Evolutionary conservation across 1,140 invertebrate species (phyloP), one percentile per base, ranked within the genome.

Genomic region (Caenorhabditis tropicalis): DNA sequence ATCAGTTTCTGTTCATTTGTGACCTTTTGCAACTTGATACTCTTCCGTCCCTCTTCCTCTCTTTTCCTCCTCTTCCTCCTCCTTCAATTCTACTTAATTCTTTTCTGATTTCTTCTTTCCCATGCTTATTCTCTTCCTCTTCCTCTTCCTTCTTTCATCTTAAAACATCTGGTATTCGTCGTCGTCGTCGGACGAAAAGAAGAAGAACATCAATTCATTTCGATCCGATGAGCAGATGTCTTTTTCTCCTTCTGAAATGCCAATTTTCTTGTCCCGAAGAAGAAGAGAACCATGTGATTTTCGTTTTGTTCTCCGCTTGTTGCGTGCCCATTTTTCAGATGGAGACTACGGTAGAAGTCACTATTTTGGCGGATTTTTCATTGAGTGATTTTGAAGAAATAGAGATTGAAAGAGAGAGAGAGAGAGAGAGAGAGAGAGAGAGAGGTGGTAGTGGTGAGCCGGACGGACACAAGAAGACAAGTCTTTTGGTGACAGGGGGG

Each of bases 151-250:
- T 65, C 19, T 36, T 27, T 9, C 24, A 2, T 51, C 49, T 4
- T 5, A 29, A 29, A 16, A 74, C 65, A 74, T 74, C 65, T 74
- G 65, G 65, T 74, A 27, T 31, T 74, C 36, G 29, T 33, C 65
- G 16, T 36, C 65, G 5, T 43, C 39, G 5, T 43, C 39, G 39
- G 12, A 43, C n/a, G n/a, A n/a, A n/a, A n/a, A n/a, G n/a, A n/a
- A n/a, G n/a, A n/a, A n/a, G 29, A n/a, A 33, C 16, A 36, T 10
- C 60, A 5, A 39, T 70, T 36, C 39, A 74, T 74, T 36, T 33
- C 24, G n/a, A 74, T 74, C 36, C 65, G 65, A 43, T 27, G 65
- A 74, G 65, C 65, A 74, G 36, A 74, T 74, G 65, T 74, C 19
- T 43, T 21, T 24, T 31, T 39, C 39, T n/a, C 39, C 5, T 9